Base-by-base conservation (phyloP, 1,140 invertebrate genomes). In the Procambarus virginalis region DNA sequence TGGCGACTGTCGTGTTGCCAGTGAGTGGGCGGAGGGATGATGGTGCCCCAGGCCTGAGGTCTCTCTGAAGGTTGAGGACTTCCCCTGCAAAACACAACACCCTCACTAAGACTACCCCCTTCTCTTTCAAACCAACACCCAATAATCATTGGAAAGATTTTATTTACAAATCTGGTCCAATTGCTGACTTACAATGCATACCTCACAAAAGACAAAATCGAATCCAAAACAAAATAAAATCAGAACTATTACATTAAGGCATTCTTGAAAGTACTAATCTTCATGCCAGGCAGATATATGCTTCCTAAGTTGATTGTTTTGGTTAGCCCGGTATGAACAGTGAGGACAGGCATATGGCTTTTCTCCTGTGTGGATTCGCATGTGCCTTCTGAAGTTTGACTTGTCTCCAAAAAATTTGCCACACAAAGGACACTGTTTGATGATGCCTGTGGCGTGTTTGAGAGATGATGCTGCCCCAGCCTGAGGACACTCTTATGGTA, bases 321-420 rank as follows among this genome's bases (percentile, higher is more conserved):
- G 81, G 6, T 96, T 94, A 91, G 97, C 97, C 60, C 94, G 94
- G 93, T 96, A 96, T 17, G 60, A 64, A 48, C 80, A 82, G 34
- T 64, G 55, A 0, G 94, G 94, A 93, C 96, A 97, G 55, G 96
- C 95, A 92, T 95, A 96, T 0, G 96, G 92, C 64, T 88, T 86
- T 83, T 92, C 92, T 55, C 92, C 92, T 22, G 91, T 93, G 68
- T 92, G 92, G n/a, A 92, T 90, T 60, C 89, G 89, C 17, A 81
- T 77, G 60, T 92, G 89, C 58, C 86, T 77, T 68, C 86, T 75
- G n/a, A 84, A 86, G 79, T 91, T 85, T 64, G 84, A 87, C 80
- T 76, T 82, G 55, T 79, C 51, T 49, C 83, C 64, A 76, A 92
- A 91, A 48, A 87, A 81, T 87, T 91, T 92, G 14, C 85, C 90